These are phyloP conservation scores for Mamestra configurata DNA, from an alignment of 1,140 invertebrate species.

Conservation along the genomic window DNA sequence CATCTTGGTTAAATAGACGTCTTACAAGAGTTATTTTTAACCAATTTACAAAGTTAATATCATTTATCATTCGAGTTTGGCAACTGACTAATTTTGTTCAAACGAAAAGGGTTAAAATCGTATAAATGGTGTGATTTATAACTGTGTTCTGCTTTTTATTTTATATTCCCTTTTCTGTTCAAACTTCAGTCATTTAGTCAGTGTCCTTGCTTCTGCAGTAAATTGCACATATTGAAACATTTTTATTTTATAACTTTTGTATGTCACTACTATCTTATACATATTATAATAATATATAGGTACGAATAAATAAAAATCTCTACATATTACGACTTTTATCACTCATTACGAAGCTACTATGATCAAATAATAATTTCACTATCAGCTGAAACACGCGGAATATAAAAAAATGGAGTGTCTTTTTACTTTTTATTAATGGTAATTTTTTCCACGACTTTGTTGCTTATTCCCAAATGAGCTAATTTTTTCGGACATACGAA, in stretches of 20 bases:
- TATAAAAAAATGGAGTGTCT: background rate
- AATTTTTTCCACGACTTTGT: no score
- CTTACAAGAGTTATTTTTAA: no score
- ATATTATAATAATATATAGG: conserved; percentile 1
- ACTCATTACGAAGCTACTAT: conserved; percentile 1
- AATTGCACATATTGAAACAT: conserved; percentile 15
- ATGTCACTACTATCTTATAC: conserved; percentile 10
- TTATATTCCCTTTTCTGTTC: conserved; percentile 1
- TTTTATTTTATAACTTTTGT: conserved; percentile 9
- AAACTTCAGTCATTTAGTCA: background rate
- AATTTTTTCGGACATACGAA: background rate
- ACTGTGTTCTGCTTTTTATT: background rate
- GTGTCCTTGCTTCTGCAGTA: conserved; percentile 16
- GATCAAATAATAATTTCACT: background rate
- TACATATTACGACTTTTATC: conserved; percentile 3
- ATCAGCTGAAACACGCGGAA: background rate
- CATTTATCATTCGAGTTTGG: background rate
- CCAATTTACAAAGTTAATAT: no score
- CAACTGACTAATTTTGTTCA: background rate
- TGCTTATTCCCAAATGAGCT: background rate
- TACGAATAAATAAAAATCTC: conserved; percentile 1
- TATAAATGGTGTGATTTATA: no score
- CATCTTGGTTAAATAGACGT: no score
- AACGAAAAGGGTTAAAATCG: background rate
- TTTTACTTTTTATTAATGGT: no score